Evolutionary conservation across 2,797 vertebrate genomes (phyloP).

Genomic region (Tadarida brasiliensis): DNA sequence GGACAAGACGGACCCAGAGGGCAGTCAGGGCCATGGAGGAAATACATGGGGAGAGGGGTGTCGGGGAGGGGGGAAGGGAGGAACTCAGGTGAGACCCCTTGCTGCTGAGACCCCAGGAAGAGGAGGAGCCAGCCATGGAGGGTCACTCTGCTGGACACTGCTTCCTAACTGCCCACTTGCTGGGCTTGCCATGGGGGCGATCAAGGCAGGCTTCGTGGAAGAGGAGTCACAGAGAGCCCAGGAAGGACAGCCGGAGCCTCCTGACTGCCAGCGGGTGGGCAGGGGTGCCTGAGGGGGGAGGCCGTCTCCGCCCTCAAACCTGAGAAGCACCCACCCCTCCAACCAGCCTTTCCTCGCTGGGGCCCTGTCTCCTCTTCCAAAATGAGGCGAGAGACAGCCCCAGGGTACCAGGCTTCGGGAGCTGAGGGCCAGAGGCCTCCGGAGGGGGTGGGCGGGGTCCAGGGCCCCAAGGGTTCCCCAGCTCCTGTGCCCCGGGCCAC

Average conservation of each 20-base stretch:
- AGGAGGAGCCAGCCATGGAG: not conserved
- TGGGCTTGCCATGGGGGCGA: not conserved
- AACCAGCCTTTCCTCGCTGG: not conserved
- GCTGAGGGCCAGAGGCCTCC: too few species aligned
- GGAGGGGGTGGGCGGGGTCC: too few species aligned
- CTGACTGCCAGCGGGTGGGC: not conserved
- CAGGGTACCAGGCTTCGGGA: too few species aligned
- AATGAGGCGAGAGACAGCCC: too few species aligned
- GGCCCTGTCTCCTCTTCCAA: not conserved
- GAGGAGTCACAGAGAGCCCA: not conserved
- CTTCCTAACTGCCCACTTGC: not conserved
- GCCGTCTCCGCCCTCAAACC: not conserved
- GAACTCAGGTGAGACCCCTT: not conserved
- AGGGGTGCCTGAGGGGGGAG: not conserved
- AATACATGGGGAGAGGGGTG: fast-evolving
- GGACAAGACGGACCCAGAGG: not conserved
- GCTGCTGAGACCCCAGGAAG: not conserved
- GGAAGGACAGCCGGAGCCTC: not conserved
- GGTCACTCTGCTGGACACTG: not conserved
- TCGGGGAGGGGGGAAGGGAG: fast-evolving
- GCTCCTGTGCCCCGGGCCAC: too few species aligned
- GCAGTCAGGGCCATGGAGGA: fast-evolving
- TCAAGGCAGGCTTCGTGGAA: not conserved
- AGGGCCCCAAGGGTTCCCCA: too few species aligned
- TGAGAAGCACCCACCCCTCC: not conserved